Evolutionary conservation across 2,888 invertebrate species (phyloP).

Genomic region (Terebella lapidaria): DNA sequence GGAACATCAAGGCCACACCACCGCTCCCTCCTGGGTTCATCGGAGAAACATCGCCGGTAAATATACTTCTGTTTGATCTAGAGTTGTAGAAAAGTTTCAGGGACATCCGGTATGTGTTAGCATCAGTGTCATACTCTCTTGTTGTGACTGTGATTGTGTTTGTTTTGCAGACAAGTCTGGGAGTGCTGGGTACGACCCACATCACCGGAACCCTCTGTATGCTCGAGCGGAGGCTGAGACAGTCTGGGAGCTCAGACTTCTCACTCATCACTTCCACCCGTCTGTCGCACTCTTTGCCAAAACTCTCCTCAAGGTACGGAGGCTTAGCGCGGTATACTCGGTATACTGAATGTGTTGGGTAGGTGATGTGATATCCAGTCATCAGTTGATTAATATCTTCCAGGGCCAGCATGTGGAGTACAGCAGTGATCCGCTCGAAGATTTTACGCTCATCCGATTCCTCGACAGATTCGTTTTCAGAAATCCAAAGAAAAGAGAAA

Average conservation of each 20-base stretch:
- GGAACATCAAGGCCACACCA: constrained; percentile 2
- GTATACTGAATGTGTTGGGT: too few relatives aligned
- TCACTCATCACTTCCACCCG: constrained; percentile 81
- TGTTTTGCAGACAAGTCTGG: too few relatives aligned
- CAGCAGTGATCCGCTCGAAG: constrained; percentile 86
- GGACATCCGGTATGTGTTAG: too few relatives aligned
- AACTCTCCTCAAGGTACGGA: constrained; percentile 63
- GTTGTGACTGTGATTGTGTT: too few relatives aligned
- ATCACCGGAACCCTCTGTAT: constrained; percentile 76
- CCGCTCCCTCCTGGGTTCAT: constrained; percentile 47
- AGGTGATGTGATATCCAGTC: too few relatives aligned
- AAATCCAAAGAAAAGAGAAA: constrained; percentile 63
- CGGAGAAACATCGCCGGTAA: constrained; percentile 29
- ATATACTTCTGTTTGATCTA: too few relatives aligned
- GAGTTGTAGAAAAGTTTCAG: too few relatives aligned
- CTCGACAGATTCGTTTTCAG: constrained; percentile 92
- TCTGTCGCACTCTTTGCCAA: constrained; percentile 83
- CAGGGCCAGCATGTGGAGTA: constrained; percentile 67
- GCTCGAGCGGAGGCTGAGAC: constrained; percentile 71
- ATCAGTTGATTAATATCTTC: background rate
- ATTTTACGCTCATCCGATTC: constrained; percentile 85
- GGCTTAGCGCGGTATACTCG: too few relatives aligned
- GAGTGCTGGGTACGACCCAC: constrained; percentile 54
- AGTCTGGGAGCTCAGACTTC: constrained; percentile 69
- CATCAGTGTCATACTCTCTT: too few relatives aligned